Evolutionary conservation across 2,888 invertebrate genomes (phyloP).

Genomic region (Drosophila incognita): DNA sequence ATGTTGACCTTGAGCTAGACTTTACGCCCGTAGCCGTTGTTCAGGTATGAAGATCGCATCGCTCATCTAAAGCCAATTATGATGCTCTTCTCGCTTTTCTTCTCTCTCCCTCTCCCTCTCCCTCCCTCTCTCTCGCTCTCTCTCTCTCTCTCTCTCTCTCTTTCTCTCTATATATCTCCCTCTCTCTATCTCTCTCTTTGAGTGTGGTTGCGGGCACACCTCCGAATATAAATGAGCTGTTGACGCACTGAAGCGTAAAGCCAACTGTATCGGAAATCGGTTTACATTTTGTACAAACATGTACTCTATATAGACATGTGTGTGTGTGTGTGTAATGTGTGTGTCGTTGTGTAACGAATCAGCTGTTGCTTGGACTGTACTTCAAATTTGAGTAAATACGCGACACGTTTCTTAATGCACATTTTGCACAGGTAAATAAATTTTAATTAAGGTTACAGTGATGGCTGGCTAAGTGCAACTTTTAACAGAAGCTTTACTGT

Average conservation of each 20-base stretch:
- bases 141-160: background rate
- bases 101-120: background rate
- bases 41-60: constrained; percentile 38
- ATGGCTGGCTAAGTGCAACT: background rate
- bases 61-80: constrained; percentile 28
- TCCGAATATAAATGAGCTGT: constrained; percentile 31
- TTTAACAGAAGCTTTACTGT: background rate
- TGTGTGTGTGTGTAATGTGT: background rate
- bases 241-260: constrained; percentile 58
- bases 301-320: constrained; percentile 17
- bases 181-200: background rate
- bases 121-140: background rate
- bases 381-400: constrained; percentile 47
- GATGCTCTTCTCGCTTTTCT: constrained; percentile 2
- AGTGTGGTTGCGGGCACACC: constrained; percentile 52
- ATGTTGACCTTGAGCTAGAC: constrained; percentile 41
- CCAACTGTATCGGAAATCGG: constrained; percentile 69
- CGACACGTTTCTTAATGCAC: constrained; percentile 50
- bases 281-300: constrained; percentile 25
- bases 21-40: constrained; percentile 28
- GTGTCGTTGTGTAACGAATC: constrained; percentile 44
- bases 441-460: constrained; percentile 38
- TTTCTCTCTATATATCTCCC: background rate
- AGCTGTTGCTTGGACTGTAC: constrained; percentile 51
- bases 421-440: constrained; percentile 48